Base-by-base conservation (phyloP, 2,888 invertebrate species). In the Hypena proboscidalis region DNA sequence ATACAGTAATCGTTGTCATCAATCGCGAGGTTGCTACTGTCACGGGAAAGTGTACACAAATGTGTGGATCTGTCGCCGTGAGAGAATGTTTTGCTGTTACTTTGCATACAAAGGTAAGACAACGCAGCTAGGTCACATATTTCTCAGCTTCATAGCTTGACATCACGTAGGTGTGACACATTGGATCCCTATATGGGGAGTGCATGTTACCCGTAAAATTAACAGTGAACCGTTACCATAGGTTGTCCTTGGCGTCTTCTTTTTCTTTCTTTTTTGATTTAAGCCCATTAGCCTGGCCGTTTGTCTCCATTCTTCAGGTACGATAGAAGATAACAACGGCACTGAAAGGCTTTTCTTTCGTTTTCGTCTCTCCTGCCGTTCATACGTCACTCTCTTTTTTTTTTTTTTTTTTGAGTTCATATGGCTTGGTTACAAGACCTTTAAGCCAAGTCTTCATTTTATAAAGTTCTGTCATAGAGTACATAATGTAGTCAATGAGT, bases 181-280 rank as follows among this genome's bases (percentile, higher is more conserved):
- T 91, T 85, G 84, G 82, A 81, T 80, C 83, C 88, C 80, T 89
- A 87, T 81, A 89, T 81, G 89, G 90, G 82, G 82, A 83, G 77
- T 84, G 83, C 80, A 84, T 82, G 87, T 81, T 81, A 83, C 73
- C 70, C 72, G 72, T 74, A 83, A 80, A 80, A 81, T 80, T 81
- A 87, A 85, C 80, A 80, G 80, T 82, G 80, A 80, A 84, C 83
- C 67, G 67, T 88, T 92, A 94, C 94, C 94, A 94, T 80, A 94
- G 85, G 84, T 94, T 94, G 74, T 94, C 94, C 86, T 93, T 92
- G 74, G 83, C 88, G 64, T 93, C 93, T 66, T 86, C 83, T 60
- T 92, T 92, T 63, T 93, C 93, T 87, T 93, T 93, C 84, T 92
- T 93, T 90, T 91, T 93, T 76, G 90, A 84, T 86, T 80, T 91